phyloP scores from a whole-genome alignment of 2,888 invertebrate species.

The Hemicrepidius hirtus region DNA sequence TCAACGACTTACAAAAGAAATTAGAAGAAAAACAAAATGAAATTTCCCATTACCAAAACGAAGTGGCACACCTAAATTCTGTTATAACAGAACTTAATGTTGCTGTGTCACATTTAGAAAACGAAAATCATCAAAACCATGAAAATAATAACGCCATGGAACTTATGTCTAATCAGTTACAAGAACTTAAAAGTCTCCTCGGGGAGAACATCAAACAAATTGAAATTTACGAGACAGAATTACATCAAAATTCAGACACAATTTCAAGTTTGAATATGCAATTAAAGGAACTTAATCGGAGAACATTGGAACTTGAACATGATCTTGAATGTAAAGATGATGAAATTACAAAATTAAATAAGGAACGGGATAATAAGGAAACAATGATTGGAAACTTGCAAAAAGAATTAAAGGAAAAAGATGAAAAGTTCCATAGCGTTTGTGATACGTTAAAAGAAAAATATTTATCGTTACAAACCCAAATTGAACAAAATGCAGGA shows the following conservation, averaged over 20 bases:
- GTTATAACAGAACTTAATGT: slow-evolving; percentile 74
- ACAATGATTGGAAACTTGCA: slow-evolving; percentile 69
- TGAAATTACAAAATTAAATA: slow-evolving; percentile 72
- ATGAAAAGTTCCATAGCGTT: slow-evolving; percentile 67
- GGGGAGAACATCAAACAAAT: slow-evolving; percentile 74
- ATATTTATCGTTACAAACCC: slow-evolving; percentile 65
- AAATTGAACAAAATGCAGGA: slow-evolving; percentile 66
- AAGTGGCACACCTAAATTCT: slow-evolving; percentile 70
- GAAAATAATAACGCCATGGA: slow-evolving; percentile 70
- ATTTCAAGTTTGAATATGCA: slow-evolving; percentile 77
- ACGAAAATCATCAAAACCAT: slow-evolving; percentile 72
- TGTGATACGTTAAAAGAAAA: slow-evolving; percentile 69
- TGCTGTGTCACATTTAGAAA: slow-evolving; percentile 73
- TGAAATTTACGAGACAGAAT: slow-evolving; percentile 75
- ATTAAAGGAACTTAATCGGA: slow-evolving; percentile 75
- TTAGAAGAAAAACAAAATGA: slow-evolving; percentile 63
- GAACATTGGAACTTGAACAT: slow-evolving; percentile 75
- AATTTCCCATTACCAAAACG: slow-evolving; percentile 51
- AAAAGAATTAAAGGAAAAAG: slow-evolving; percentile 70
- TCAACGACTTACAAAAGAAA: slow-evolving; percentile 63
- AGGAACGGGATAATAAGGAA: slow-evolving; percentile 68
- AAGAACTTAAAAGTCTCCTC: slow-evolving; percentile 74
- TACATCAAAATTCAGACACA: slow-evolving; percentile 74
- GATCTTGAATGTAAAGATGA: slow-evolving; percentile 72
- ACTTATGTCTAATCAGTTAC: slow-evolving; percentile 75